These are phyloP conservation scores for Strigamia maritima DNA, from an alignment of 2,888 invertebrate genomes.

Conservation along the genomic window DNA sequence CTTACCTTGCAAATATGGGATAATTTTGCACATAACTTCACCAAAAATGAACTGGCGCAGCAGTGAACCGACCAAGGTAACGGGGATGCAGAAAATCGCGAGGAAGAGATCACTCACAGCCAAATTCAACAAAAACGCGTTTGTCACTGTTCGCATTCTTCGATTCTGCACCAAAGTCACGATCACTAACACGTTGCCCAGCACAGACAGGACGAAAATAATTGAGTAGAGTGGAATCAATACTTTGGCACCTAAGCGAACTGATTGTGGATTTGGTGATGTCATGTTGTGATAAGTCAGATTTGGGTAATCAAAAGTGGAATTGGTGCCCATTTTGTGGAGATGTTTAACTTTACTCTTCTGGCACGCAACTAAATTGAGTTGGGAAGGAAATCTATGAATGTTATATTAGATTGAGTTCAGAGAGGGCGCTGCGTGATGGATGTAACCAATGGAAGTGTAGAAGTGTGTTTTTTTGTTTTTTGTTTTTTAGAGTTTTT, in stretches of 20 bases:
- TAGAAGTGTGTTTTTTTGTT: not conserved
- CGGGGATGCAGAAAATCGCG: conserved; percentile 79
- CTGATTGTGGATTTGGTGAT: not conserved
- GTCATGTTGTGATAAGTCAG: not conserved
- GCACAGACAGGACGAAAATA: conserved; percentile 48
- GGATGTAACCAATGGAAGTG: not conserved
- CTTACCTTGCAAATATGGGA: conserved; percentile 78
- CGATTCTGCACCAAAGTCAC: conserved; percentile 56
- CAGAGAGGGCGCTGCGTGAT: not conserved
- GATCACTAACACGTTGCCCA: conserved; percentile 53
- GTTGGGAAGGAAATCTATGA: not conserved
- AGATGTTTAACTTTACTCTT: not conserved
- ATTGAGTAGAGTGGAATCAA: conserved; percentile 42
- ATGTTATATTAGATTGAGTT: not conserved
- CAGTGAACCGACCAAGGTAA: conserved; percentile 73
- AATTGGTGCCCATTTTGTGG: not conserved
- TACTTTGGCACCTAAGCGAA: not conserved
- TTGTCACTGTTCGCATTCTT: conserved; percentile 58
- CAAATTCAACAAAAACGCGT: conserved; percentile 57
- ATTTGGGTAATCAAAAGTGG: not conserved
- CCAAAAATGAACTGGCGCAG: conserved; percentile 75
- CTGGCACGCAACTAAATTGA: not conserved
- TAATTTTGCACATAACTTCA: conserved; percentile 69
- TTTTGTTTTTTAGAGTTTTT: not conserved
- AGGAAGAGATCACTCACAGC: conserved; percentile 71